Percentiles rank a stretch among this genome's conserved stretches.
phyloP scores from a whole-genome alignment of 2,113 vertebrate species.

The Sus scrofa region T2T-Sscrofa CM000829.6:66559001-66559500 shows the following conservation, averaged over 20 bases:
- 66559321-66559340: not conserved
- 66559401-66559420: not conserved
- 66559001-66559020: too few species aligned
- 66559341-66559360: not conserved
- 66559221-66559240: not conserved
- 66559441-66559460: not conserved
- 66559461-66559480: not conserved
- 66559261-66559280: not conserved
- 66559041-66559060: not conserved
- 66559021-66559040: not conserved
- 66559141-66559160: too few species aligned
- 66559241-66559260: not conserved
- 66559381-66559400: not conserved
- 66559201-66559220: not conserved
- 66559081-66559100: not conserved
- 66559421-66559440: not conserved
- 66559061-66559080: not conserved
- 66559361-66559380: not conserved
- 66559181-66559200: not conserved
- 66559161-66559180: not conserved
- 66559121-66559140: not conserved
- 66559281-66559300: not conserved
- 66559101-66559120: not conserved
- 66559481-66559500: not conserved
- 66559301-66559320: not conserved